Evolutionary conservation across 2,113 vertebrate species (phyloP).

Genomic region (Brachionichthys hirsutus): DNA sequence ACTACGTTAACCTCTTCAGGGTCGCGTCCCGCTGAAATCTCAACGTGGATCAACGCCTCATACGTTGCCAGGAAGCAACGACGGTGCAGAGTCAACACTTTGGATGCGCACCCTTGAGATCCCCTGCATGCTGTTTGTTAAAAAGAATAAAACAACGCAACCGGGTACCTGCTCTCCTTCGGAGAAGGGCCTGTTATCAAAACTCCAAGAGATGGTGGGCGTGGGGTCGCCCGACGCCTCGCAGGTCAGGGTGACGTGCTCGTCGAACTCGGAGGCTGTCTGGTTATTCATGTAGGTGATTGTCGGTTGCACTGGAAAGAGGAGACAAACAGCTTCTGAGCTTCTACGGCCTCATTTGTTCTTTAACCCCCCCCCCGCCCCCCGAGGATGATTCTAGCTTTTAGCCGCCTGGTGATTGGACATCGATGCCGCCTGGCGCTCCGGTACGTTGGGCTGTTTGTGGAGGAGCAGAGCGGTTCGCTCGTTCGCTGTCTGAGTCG

Average conservation of each 20-base stretch:
- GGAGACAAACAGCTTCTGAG: neutral
- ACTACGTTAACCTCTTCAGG: neutral
- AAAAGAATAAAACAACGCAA: neutral
- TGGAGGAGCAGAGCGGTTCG: neutral
- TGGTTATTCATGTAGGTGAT: conserved; percentile 95
- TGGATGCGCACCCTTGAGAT: too few species aligned
- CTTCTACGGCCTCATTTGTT: too few species aligned
- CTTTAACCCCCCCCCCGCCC: too few species aligned
- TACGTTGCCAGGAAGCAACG: too few species aligned
- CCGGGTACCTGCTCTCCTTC: conserved; percentile 91
- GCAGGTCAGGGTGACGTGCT: conserved; percentile 91
- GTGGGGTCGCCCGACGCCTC: conserved; percentile 95
- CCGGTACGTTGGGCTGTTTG: neutral
- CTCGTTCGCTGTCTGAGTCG: neutral
- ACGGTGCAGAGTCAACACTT: too few species aligned
- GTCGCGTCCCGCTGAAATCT: neutral
- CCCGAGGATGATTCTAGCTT: neutral
- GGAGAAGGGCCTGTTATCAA: conserved; percentile 84
- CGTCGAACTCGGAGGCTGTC: conserved; percentile 91
- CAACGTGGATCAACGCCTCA: neutral
- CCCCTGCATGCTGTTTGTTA: too few species aligned
- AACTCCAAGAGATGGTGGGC: conserved; percentile 94
- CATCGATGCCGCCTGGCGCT: neutral
- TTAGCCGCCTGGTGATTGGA: too few species aligned
- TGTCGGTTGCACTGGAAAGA: conserved; percentile 80